These are phyloP conservation scores for Cotesia vestalis DNA, from an alignment of 1,140 invertebrate genomes.

Conservation along the genomic window DNA sequence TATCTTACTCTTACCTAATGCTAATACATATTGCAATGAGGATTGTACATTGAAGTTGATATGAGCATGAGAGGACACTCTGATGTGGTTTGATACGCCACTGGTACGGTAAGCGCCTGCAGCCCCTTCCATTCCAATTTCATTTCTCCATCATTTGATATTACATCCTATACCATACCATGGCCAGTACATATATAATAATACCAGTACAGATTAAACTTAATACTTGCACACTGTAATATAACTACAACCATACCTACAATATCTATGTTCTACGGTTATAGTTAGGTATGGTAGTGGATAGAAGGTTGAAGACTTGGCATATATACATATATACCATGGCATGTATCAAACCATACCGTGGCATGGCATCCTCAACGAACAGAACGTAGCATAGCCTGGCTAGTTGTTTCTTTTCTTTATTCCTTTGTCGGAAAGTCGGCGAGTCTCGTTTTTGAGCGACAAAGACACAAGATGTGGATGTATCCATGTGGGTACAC, in stretches of 20 bases:
- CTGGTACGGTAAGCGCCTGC: constrained; percentile 47
- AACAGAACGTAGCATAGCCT: constrained; percentile 46
- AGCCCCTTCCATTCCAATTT: background rate
- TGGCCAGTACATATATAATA: background rate
- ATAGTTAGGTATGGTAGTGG: background rate
- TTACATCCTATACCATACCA: background rate
- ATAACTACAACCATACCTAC: no score
- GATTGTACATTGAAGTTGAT: no score
- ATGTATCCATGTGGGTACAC: constrained; percentile 16
- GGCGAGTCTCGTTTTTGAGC: constrained; percentile 62
- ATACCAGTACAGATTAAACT: no score
- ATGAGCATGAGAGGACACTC: no score
- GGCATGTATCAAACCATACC: constrained; percentile 44
- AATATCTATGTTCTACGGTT: background rate
- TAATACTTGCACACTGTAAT: no score
- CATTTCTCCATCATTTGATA: no score
- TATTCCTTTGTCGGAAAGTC: constrained; percentile 66
- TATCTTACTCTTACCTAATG: no score
- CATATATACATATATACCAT: constrained; percentile 38
- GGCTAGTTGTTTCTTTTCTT: constrained; percentile 66
- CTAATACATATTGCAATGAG: no score
- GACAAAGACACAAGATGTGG: constrained; percentile 38
- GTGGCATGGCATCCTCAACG: constrained; percentile 59
- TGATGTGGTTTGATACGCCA: constrained; percentile 45
- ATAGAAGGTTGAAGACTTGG: constrained; percentile 36